Base-by-base conservation (phyloP, 1,140 invertebrate genomes). In the Pinna nobilis region DNA sequence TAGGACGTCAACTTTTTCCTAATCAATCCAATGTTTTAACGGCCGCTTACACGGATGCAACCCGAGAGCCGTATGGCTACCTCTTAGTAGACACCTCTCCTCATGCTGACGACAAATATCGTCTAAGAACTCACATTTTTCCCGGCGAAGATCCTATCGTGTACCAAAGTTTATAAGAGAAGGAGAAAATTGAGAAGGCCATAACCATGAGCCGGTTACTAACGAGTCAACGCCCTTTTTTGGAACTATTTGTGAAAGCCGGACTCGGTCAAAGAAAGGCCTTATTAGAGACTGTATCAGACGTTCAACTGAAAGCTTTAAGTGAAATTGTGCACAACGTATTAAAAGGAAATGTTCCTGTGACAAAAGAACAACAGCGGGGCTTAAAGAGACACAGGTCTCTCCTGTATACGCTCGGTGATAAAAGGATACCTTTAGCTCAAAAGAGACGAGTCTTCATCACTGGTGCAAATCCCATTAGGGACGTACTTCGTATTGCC, bases 21-120 rank as follows among this genome's bases (percentile, higher is more conserved):
- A 51, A 53, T 18, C 50, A 32, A 39, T 15, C 28, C 13, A 25
- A 41, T 18, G 28, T 49, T 3, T 59, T 70, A 20, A 59, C 41
- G 15, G 50, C 51, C 28, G 65, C 47, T 20, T 75, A 75, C 28
- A 9, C 1, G 44, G 41, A 76, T 30, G 67, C 60, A 4, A 64
- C 32, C 5, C 47, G 13, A 39, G 20, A 23, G 23, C 33, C 44
- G 4, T 67, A 64, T 28, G 73, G 59, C 15, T 65, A 75, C 33
- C 37, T 75, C 1, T 32, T 70, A 15, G 51, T 75, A n/a, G 64
- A 74, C 30, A 66, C 64, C 15, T 44, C 51, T 30, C 70, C 70
- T 30, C 64, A 68, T n/a, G 20, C 41, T 15, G 57, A 57, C 2
- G 61, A 73, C 23, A 30, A 66, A 57, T 63, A 64, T 18, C 25